Percentiles rank a stretch among this genome's conserved stretches.
Evolutionary conservation across 1,140 invertebrate genomes (phyloP).

Genomic region (Drosophila arizonae): DNA sequence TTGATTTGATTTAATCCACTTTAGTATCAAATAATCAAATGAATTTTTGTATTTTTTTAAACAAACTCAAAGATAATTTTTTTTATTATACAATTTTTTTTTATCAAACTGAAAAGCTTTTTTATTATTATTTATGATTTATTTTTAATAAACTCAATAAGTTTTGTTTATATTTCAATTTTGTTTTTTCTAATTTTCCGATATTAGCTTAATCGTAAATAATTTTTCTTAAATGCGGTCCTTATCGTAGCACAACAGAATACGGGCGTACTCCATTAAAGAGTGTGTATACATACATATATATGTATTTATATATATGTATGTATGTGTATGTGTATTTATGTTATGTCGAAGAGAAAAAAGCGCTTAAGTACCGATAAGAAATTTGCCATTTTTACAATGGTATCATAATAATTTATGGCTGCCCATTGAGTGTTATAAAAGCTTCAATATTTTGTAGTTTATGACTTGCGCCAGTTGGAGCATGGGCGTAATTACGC

Average conservation of each 20-base stretch:
- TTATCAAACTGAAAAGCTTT: neutral
- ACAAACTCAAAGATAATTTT: neutral
- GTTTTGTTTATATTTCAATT: neutral
- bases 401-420: constrained; percentile 82
- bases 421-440: constrained; percentile 78
- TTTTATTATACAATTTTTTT: neutral
- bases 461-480: constrained; percentile 80
- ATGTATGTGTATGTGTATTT: neutral
- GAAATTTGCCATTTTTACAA: constrained; percentile 81
- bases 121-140: neutral
- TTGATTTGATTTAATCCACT: too few relatives aligned
- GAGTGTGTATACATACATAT: neutral
- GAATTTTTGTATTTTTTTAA: too few relatives aligned
- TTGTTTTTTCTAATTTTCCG: neutral
- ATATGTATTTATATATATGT: neutral
- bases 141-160: too few relatives aligned
- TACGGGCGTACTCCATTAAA: constrained; percentile 9
- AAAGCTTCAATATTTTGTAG: constrained; percentile 82
- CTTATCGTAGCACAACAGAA: constrained; percentile 18
- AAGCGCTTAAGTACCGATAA: constrained; percentile 78
- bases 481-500: constrained; percentile 74
- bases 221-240: constrained; percentile 17
- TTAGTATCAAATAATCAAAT: too few relatives aligned
- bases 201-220: constrained; percentile 20
- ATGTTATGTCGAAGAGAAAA: constrained; percentile 26